Evolutionary conservation across 2,113 vertebrate species (phyloP).

Genomic region (Ophthalmolycus amberensis): DNA sequence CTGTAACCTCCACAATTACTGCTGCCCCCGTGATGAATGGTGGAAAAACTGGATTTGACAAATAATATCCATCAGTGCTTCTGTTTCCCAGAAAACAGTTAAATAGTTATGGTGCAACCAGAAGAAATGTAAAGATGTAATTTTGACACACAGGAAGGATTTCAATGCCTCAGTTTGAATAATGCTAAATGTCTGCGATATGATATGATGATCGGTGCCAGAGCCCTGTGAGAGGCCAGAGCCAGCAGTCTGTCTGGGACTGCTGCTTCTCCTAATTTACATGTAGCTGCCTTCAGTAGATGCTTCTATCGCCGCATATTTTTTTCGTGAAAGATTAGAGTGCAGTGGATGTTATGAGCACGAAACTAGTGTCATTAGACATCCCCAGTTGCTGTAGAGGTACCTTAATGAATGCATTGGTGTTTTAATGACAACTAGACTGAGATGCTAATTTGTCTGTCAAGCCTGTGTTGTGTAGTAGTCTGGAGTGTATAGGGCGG

Average conservation of each 20-base stretch:
- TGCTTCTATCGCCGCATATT: neutral
- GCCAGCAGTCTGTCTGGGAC: constrained; percentile 32
- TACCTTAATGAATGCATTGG: neutral
- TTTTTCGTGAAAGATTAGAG: neutral
- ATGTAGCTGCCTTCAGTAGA: constrained; percentile 30
- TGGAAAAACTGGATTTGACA: constrained; percentile 77
- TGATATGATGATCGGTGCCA: constrained; percentile 41
- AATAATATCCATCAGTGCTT: constrained; percentile 70
- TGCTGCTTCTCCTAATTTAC: constrained; percentile 31
- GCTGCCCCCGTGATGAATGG: constrained; percentile 68
- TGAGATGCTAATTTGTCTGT: constrained; percentile 33
- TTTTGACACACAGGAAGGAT: constrained; percentile 57
- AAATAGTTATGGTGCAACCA: constrained; percentile 60
- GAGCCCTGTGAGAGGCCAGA: constrained; percentile 42
- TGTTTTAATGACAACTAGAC: neutral
- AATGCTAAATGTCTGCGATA: constrained; percentile 43
- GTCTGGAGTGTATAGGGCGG: constrained; percentile 33
- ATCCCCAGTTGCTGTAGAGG: neutral
- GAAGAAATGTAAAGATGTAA: constrained; percentile 65
- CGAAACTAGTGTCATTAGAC: neutral
- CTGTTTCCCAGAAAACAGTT: constrained; percentile 60
- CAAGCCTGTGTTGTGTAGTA: constrained; percentile 15
- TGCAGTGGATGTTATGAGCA: neutral
- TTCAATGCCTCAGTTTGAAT: constrained; percentile 52
- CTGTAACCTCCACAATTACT: constrained; percentile 74